Percentiles rank a stretch among this genome's conserved stretches.
phyloP scores from a whole-genome alignment of 2,888 invertebrate genomes.

The Nomada flava region DNA sequence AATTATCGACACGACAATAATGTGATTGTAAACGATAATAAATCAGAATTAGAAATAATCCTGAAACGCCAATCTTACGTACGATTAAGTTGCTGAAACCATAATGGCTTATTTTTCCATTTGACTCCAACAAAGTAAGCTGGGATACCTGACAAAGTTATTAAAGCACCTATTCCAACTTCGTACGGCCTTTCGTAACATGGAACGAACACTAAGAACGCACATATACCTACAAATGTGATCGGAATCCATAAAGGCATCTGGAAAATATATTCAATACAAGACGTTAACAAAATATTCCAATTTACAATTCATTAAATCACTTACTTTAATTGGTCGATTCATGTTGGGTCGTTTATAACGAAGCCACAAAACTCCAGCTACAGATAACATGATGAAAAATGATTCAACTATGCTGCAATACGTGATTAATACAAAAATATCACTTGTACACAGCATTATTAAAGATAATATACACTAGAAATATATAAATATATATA shows the following conservation, averaged over 20 bases:
- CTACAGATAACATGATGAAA: slow-evolving; percentile 94
- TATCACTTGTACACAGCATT: slow-evolving; percentile 93
- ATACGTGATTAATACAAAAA: slow-evolving; percentile 95
- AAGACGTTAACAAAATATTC: background rate
- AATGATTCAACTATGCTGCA: slow-evolving; percentile 96
- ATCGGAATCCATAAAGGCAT: slow-evolving; percentile 91
- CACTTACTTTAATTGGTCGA: slow-evolving; percentile 92
- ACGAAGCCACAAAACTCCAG: slow-evolving; percentile 93
- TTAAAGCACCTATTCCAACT: slow-evolving; percentile 91
- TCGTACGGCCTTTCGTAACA: slow-evolving; percentile 92
- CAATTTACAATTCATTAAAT: background rate
- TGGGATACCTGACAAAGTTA: slow-evolving; percentile 93
- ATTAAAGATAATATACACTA: slow-evolving; percentile 93
- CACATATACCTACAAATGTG: slow-evolving; percentile 90
- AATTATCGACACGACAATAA: slow-evolving; percentile 9
- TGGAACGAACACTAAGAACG: slow-evolving; percentile 92
- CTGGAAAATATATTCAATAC: slow-evolving; percentile 83
- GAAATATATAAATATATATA: slow-evolving; percentile 69
- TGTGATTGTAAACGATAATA: background rate
- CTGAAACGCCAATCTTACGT: slow-evolving; percentile 37
- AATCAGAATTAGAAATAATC: background rate
- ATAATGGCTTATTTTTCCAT: slow-evolving; percentile 88
- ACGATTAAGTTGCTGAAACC: slow-evolving; percentile 87
- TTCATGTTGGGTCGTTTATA: slow-evolving; percentile 91
- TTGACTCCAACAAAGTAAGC: slow-evolving; percentile 91